These are phyloP conservation scores for Asteroscopus sphinx DNA, from an alignment of 2,888 invertebrate genomes.

Conservation along the genomic window DNA sequence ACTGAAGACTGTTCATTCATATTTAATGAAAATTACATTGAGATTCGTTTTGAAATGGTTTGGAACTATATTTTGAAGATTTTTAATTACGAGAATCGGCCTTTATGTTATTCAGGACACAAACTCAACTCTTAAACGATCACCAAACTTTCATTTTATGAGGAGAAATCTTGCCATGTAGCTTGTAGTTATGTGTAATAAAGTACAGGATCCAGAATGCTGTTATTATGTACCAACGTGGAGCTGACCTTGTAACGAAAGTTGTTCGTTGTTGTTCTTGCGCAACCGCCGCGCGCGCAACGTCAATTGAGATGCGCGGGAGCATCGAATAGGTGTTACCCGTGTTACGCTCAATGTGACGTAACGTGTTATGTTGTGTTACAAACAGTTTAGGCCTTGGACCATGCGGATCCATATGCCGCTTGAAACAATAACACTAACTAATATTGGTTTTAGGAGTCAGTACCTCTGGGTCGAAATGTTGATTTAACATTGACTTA, in stretches of 20 bases:
- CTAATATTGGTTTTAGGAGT: too few relatives aligned
- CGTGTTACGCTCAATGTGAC: conserved; percentile 16
- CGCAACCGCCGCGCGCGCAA: conserved; percentile 33
- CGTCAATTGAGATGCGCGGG: conserved; percentile 46
- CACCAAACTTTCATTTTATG: conserved; percentile 27
- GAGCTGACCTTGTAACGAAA: conserved; percentile 64
- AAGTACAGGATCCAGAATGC: conserved; percentile 14
- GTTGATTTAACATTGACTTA: too few relatives aligned
- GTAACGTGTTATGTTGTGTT: conserved; percentile 39
- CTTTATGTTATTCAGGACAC: background rate
- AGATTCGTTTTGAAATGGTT: too few relatives aligned
- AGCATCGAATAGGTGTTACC: conserved; percentile 12
- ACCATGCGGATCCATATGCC: background rate
- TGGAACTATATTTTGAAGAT: too few relatives aligned
- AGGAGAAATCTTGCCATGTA: conserved; percentile 22
- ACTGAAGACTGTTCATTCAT: too few relatives aligned
- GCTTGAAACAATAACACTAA: too few relatives aligned
- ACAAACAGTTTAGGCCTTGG: background rate
- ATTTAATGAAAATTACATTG: too few relatives aligned
- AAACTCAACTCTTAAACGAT: background rate
- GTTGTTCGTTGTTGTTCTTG: conserved; percentile 46
- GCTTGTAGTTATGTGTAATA: background rate
- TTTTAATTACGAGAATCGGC: too few relatives aligned
- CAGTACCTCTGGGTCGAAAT: too few relatives aligned
- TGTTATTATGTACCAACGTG: conserved; percentile 15